Conservation (phyloP, 2,113 vertebrate genomes). For the Lophochroa leadbeateri region DNA sequence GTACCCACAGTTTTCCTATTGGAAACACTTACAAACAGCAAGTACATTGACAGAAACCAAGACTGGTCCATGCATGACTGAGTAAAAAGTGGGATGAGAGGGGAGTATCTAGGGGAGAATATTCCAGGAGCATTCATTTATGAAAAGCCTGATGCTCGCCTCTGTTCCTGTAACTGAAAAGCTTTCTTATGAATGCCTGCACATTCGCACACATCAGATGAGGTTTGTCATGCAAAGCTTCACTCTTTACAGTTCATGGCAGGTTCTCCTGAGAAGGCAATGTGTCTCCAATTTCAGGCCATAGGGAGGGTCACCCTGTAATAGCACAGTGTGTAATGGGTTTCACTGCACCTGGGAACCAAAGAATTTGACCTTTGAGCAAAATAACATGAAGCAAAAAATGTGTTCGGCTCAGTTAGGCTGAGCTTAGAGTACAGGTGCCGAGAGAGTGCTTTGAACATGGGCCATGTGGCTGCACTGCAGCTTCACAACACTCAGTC, state of each 20-base stretch:
- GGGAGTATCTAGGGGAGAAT: not conserved
- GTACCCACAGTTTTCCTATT: not conserved
- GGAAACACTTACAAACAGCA: not conserved
- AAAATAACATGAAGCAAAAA: conserved; percentile 64
- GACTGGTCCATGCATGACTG: not conserved
- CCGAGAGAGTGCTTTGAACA: not conserved
- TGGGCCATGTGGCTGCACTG: not conserved
- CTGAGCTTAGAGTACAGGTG: conserved; percentile 53
- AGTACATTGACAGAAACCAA: not conserved
- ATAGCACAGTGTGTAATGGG: conserved; percentile 12
- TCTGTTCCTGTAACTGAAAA: not conserved
- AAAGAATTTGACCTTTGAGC: conserved; percentile 72
- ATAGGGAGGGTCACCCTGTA: conserved; percentile 24
- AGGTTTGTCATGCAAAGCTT: not conserved
- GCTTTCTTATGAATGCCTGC: fast-evolving
- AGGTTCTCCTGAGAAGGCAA: conserved; percentile 8
- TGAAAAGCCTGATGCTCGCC: not conserved
- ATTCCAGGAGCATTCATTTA: not conserved
- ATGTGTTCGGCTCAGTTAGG: not conserved
- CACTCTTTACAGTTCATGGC: not conserved
- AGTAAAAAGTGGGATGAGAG: not conserved
- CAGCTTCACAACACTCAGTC: not conserved
- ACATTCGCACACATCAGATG: fast-evolving
- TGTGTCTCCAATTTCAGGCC: conserved; percentile 37
- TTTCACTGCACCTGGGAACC: conserved; percentile 56